Evolutionary conservation across 2,888 invertebrate species (phyloP).

Genomic region (Meta bourneti): DNA sequence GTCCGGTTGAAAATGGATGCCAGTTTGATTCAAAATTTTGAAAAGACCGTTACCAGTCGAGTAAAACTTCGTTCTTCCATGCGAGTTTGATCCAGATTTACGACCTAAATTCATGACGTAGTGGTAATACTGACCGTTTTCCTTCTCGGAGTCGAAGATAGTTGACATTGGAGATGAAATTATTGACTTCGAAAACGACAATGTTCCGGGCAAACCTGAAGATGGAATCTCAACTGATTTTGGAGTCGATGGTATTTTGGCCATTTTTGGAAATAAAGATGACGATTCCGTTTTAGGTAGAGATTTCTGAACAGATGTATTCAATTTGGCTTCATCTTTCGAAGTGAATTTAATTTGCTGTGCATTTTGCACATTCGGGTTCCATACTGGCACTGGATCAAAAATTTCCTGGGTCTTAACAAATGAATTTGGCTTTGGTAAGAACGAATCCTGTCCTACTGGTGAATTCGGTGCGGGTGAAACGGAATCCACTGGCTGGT

Average conservation of each 20-base stretch:
- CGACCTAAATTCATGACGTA: constrained; percentile 50
- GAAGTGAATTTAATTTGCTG: neutral
- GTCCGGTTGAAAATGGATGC: neutral
- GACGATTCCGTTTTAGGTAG: neutral
- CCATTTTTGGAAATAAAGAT: neutral
- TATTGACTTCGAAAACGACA: neutral
- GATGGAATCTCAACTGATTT: neutral
- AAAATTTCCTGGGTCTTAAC: neutral
- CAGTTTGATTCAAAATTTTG: constrained; percentile 43
- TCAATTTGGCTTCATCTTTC: neutral
- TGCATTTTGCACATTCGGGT: no score
- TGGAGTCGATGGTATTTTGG: neutral
- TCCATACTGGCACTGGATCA: no score
- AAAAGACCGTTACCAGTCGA: constrained; percentile 45
- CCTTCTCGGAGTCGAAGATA: constrained; percentile 44
- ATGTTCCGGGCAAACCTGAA: neutral
- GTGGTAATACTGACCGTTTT: constrained; percentile 60
- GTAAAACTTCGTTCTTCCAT: constrained; percentile 10
- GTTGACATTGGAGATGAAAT: constrained; percentile 53
- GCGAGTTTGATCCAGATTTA: neutral
- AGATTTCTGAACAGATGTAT: neutral
- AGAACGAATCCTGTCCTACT: neutral
- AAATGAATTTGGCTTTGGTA: neutral
- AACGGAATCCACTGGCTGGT: neutral
- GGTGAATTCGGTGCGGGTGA: neutral